Evolutionary conservation across 2,888 invertebrate species (phyloP).

Genomic region (Isotomurus palustris): DNA sequence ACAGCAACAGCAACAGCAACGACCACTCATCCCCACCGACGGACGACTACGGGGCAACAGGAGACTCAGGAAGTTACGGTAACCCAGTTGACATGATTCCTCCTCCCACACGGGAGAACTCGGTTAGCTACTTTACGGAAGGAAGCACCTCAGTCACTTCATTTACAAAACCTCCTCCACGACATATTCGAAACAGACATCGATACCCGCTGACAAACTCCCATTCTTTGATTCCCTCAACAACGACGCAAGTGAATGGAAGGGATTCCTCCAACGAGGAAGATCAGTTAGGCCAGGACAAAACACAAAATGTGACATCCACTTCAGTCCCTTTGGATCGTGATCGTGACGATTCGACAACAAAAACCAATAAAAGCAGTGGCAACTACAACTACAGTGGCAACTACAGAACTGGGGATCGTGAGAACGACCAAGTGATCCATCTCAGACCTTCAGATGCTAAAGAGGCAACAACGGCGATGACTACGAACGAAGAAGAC

Average conservation of each 20-base stretch:
- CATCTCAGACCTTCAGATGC: constrained; percentile 13
- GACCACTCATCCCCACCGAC: not conserved
- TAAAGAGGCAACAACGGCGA: not conserved
- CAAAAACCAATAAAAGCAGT: not conserved
- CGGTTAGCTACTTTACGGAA: constrained; percentile 24
- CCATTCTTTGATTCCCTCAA: constrained; percentile 25
- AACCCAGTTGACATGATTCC: constrained; percentile 14
- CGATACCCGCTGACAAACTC: constrained; percentile 35
- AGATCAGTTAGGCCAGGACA: not conserved
- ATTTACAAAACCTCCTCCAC: constrained; percentile 15
- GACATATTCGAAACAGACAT: constrained; percentile 28
- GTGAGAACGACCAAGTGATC: constrained; percentile 10
- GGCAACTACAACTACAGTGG: not conserved
- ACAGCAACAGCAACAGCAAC: not conserved
- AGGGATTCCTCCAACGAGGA: not conserved
- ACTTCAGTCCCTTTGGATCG: too few species aligned
- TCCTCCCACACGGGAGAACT: constrained; percentile 14
- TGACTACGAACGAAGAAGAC: not conserved
- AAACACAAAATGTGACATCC: not conserved
- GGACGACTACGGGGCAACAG: not conserved
- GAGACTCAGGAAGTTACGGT: not conserved
- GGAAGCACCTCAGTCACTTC: constrained; percentile 13
- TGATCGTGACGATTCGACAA: constrained; percentile 16
- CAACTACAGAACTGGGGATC: constrained; percentile 7
- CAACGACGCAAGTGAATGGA: constrained; percentile 13